Evolutionary conservation across 2,888 invertebrate genomes (phyloP), one percentile per base, ranked within the genome.

Genomic region (Endotricha flammealis): DNA sequence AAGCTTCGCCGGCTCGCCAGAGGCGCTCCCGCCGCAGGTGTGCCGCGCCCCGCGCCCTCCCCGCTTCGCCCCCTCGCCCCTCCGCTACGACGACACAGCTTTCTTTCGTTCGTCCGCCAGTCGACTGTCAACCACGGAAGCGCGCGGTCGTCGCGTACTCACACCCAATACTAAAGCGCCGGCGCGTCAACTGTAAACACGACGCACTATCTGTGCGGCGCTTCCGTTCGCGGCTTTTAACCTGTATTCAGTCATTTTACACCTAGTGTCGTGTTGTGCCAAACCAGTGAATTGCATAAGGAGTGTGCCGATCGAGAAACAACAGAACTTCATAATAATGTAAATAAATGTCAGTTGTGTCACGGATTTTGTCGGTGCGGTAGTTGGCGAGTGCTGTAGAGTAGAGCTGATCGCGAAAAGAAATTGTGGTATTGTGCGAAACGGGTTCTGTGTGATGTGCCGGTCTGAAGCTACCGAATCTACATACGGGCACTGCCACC

Each of bases 121-220:
- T 85, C 73, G 68, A 76, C 77, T 80, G 74, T 76, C 77, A 81
- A 77, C 78, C 63, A 63, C 70, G 64, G 65, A 64, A 66, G 70
- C 56, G 72, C 56, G 56, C 55, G 69, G 65, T 53, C 46, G 71
- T 42, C 3, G 47, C 44, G 57, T 49, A 46, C 52, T 54, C 50
- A 41, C 46, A 45, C 46, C 37, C n/a, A n/a, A 40, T 42, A 41
- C 47, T 55, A 67, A 72, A 69, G 64, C 71, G 67, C 68, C 79
- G n/a, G n/a, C n/a, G 80, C 82, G 77, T 70, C 73, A 82, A 83
- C 75, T 74, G 77, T 81, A 83, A 83, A 83, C 85, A 86, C 81
- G 79, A 79, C 79, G 79, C 74, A 78, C 62, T 72, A 73, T 69
- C 73, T 68, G 67, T 66, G 64, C 62, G 59, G 63, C 66, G 80